A percentile compares a stretch with the other conserved stretches of the same genome.
These are phyloP conservation scores for Strix occidentalis DNA, from an alignment of 2,797 vertebrate species.

Conservation along the genomic window DNA sequence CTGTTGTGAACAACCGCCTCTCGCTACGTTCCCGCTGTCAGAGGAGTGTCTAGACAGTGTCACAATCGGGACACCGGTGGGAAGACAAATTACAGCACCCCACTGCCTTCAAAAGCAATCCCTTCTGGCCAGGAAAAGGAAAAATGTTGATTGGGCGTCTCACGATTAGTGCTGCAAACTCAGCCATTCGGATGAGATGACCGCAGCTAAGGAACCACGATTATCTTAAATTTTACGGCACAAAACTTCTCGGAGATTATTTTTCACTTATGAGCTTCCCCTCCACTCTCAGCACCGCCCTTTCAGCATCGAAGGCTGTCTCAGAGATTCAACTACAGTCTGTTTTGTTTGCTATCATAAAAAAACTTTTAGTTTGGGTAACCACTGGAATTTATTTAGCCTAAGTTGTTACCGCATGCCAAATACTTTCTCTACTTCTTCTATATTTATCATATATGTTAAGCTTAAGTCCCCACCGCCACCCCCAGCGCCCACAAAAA, in stretches of 20 bases:
- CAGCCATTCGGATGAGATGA: not conserved
- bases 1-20: fast-evolving
- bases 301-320: not conserved
- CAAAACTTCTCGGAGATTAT: not conserved
- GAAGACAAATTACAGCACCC: not conserved
- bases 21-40: fast-evolving
- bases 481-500: constrained; percentile 38
- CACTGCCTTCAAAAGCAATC: not conserved
- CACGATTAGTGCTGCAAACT: not conserved
- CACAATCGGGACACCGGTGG: not conserved
- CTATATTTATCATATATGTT: constrained; percentile 54
- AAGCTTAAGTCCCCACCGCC: not conserved
- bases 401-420: not conserved
- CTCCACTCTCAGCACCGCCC: not conserved
- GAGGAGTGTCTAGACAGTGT: not conserved
- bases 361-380: not conserved
- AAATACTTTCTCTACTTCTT: constrained; percentile 25
- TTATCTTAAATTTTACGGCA: not conserved
- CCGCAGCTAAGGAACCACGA: not conserved
- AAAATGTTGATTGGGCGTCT: not conserved
- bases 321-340: not conserved
- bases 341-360: not conserved
- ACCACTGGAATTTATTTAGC: constrained; percentile 44
- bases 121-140: not conserved
- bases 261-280: not conserved